Evolutionary conservation across 2,888 invertebrate genomes (phyloP), one percentile per base, ranked within the genome.

Genomic region (Chamaedrilus cognettii): DNA sequence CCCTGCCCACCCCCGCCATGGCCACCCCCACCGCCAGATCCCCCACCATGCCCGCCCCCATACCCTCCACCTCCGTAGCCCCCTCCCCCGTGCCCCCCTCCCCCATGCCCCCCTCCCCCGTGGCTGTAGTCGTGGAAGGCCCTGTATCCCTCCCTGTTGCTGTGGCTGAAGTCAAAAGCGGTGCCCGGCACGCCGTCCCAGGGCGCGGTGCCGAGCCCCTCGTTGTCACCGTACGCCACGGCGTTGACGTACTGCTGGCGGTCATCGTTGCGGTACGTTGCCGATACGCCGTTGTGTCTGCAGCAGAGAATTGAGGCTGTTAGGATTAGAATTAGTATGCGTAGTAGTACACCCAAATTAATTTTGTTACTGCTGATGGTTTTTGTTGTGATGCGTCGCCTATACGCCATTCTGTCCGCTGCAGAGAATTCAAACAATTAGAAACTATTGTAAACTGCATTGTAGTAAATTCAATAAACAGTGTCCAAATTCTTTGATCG

Each of bases 111-210:
- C 26, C 55, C 55, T 7, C 55, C 26, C 15, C 55, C 55, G 26
- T 52, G 55, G 28, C 26, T 52, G 7, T 52, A 19, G 28, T 52
- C 5, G 26, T 11, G 15, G 55, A 52, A 52, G 7, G 55, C 55
- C 26, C 26, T 15, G 26, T 52, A 23, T 7, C 15, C 55, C 5
- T 7, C 55, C 55, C 55, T 52, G 28, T 52, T 52, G 28, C 55
- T 52, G 7, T 52, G 11, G 5, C 15, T 52, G 28, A 52, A 52
- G 26, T 52, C 55, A 26, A 19, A 52, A 26, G 62, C 66, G 30
- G 66, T 66, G 33, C 66, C 66, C 7, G 66, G 66, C 51, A 66
- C 66, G n/a, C 66, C 61, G 30, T 66, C 65, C 55, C 52, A 66
- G 19, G 52, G 61, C 49, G 55, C 66, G 26, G 66, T 66, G 31